Evolutionary conservation across 2,797 vertebrate genomes (phyloP), one percentile per base, ranked within the genome.

Genomic region (Galagoides demidoff): DNA sequence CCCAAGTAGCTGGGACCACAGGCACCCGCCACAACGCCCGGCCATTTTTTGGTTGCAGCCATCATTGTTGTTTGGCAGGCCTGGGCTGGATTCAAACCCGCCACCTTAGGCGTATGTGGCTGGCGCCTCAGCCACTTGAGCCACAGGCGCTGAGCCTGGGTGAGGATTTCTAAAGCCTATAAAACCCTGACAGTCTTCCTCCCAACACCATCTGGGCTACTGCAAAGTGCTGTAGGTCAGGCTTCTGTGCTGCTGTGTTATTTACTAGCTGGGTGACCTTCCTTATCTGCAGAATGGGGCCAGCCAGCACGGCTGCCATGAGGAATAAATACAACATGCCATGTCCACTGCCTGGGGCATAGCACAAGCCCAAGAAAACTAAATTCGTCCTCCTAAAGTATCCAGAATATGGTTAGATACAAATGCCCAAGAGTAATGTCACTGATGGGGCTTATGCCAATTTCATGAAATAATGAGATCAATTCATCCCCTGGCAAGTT

Each of bases 401-500:
- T 84, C 76, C 34, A 57, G n/a, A 89, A 91, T 27, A 37, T 22
- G 19, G 23, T 31, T 43, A 37, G 57, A 74, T 55, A n/a, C 12
- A 39, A 90, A 20, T 23, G 22, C 31, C 71, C 20, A 17, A 39
- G 63, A 43, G 25, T 7, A 3, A 63, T 17, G 8, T 68, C 29
- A 27, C 64, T 6, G 8, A 43, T 25, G 34, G 22, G n/a, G 19
- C 57, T 39, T 52, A 5, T 52, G 19, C 49, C 4, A 43, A 31
- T 71, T 64, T 92, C 95, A n/a, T 85, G 85, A 97, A 92, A 71
- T 92, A 55, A 49, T 85, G 59, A 97, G 85, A 82, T 88, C 45
- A 82, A 37, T 71, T 82, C 34, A 10, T 59, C 81, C 79, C 61
- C 78, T 61, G 39, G 52, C 81, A 27, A 66, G 71, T 45, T 94